These are phyloP conservation scores for Otocyon megalotis DNA, from an alignment of 2,113 vertebrate genomes.

Conservation along the genomic window DNA sequence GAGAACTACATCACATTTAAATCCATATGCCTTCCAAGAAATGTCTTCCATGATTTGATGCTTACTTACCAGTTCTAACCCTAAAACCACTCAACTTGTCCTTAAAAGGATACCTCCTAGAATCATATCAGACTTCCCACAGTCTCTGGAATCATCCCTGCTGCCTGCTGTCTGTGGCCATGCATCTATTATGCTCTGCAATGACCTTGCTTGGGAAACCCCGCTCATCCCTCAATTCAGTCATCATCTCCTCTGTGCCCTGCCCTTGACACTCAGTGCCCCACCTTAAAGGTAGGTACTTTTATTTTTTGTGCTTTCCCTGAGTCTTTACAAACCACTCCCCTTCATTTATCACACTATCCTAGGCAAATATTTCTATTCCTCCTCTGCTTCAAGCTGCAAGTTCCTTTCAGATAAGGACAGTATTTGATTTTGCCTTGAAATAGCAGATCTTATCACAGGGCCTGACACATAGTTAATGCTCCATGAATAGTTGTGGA, in stretches of 20 bases:
- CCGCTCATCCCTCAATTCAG: not conserved
- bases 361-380: not conserved
- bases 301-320: not conserved
- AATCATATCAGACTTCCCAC: not conserved
- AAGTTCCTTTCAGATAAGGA: not conserved
- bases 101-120: not conserved
- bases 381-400: not conserved
- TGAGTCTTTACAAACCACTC: not conserved
- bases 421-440: not conserved
- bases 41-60: not conserved
- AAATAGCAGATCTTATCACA: constrained; percentile 1
- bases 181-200: not conserved
- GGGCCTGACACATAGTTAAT: not conserved
- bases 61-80: not conserved
- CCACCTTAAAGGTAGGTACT: not conserved
- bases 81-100: not conserved
- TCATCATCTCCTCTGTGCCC: not conserved
- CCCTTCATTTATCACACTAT: not conserved
- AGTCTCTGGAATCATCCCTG: not conserved
- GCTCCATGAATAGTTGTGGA: not conserved
- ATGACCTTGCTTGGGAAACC: not conserved
- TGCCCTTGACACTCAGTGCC: not conserved
- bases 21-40: not conserved
- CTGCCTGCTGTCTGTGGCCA: too few species aligned
- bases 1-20: not conserved